These are phyloP conservation scores for Thereva unica DNA, from an alignment of 2,888 invertebrate species.

Conservation along the genomic window DNA sequence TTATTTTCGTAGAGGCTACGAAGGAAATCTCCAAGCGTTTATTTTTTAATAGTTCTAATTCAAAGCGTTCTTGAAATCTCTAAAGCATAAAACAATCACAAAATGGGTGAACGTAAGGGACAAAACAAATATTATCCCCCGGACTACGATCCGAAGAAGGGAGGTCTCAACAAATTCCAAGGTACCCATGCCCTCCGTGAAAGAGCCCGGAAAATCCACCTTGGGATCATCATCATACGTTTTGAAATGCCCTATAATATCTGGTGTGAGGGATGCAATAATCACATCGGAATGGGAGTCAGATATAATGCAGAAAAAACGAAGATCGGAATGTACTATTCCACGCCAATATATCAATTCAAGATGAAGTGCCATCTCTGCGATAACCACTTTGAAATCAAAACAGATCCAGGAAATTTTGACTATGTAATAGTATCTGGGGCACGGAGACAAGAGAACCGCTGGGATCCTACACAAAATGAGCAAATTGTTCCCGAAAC, in stretches of 20 bases:
- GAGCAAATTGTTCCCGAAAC: conserved; percentile 92
- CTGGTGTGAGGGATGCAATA: conserved; percentile 98
- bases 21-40: too few species aligned
- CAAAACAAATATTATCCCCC: conserved; percentile 98
- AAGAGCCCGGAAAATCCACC: conserved; percentile 90
- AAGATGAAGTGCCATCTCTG: conserved; percentile 98
- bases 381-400: conserved; percentile 95
- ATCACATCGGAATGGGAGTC: conserved; percentile 99
- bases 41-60: neutral
- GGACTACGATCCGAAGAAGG: conserved; percentile 94
- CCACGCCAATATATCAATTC: conserved; percentile 96
- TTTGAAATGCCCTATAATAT: conserved; percentile 99
- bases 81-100: conserved; percentile 45
- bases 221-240: conserved; percentile 80
- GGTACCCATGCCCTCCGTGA: conserved; percentile 95
- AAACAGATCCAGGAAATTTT: conserved; percentile 96
- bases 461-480: conserved; percentile 97
- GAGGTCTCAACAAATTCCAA: conserved; percentile 92
- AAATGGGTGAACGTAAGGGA: conserved; percentile 97
- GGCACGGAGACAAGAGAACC: conserved; percentile 92
- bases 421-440: conserved; percentile 96
- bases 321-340: conserved; percentile 96
- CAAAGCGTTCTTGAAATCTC: neutral
- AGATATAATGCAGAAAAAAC: conserved; percentile 94
- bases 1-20: too few species aligned